Evolutionary conservation across 1,140 invertebrate genomes (phyloP).

Genomic region (Drosophila parvula): DNA sequence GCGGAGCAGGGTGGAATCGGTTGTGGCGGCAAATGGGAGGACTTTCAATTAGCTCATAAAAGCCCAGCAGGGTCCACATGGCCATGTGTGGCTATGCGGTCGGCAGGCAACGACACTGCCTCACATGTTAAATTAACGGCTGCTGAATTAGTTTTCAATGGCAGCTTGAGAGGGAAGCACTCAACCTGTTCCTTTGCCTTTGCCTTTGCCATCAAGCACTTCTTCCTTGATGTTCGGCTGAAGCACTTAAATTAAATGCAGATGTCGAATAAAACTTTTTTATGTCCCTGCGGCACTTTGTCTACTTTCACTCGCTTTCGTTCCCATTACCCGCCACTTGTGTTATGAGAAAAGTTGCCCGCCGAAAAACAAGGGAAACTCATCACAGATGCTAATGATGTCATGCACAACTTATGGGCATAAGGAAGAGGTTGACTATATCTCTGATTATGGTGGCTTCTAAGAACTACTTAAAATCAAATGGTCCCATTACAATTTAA

Average conservation of each 20-base stretch:
- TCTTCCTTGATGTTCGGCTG: slow-evolving; percentile 31
- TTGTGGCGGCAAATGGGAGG: slow-evolving; percentile 19
- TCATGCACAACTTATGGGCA: slow-evolving; percentile 22
- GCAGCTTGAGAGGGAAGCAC: slow-evolving; percentile 35
- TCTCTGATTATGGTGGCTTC: neutral
- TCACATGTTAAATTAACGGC: slow-evolving; percentile 64
- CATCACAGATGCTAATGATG: slow-evolving; percentile 50
- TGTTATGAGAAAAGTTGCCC: slow-evolving; percentile 46
- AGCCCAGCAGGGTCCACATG: slow-evolving; percentile 47
- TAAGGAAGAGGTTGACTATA: slow-evolving; percentile 8
- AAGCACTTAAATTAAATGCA: slow-evolving; percentile 53
- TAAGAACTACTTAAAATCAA: neutral
- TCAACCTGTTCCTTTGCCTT: slow-evolving; percentile 22
- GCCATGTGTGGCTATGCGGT: slow-evolving; percentile 39
- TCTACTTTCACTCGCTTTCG: slow-evolving; percentile 23
- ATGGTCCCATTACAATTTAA: slow-evolving; percentile 39
- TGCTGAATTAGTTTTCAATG: slow-evolving; percentile 68
- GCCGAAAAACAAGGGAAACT: slow-evolving; percentile 38
- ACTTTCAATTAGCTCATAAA: slow-evolving; percentile 65
- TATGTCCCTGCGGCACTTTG: slow-evolving; percentile 46
- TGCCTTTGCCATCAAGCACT: neutral
- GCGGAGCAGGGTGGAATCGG: neutral
- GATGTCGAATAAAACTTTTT: slow-evolving; percentile 53
- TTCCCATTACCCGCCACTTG: slow-evolving; percentile 24
- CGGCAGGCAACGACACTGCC: neutral